phyloP scores from a whole-genome alignment of 2,888 invertebrate genomes.

The Zootermopsis nevadensis region DNA sequence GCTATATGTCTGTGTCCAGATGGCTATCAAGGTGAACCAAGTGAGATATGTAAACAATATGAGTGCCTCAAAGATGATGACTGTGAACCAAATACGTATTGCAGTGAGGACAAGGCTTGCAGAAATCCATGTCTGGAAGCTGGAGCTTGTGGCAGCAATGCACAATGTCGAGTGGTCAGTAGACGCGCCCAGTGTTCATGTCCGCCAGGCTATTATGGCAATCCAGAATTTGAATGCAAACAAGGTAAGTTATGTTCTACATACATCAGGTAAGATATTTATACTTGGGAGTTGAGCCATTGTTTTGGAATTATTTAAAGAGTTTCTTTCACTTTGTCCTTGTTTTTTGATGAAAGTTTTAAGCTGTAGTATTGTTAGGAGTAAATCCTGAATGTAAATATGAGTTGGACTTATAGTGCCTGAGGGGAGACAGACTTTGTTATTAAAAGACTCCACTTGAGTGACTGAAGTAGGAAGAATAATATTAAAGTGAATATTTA shows the following conservation, averaged over 20 bases:
- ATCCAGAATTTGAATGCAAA: conserved; percentile 76
- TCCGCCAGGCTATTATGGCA: conserved; percentile 79
- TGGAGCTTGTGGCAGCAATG: conserved; percentile 84
- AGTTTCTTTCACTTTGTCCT: too few species aligned
- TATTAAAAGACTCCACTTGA: too few species aligned
- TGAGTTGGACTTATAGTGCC: background rate
- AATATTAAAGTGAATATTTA: too few species aligned
- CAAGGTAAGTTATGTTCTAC: conserved; percentile 63
- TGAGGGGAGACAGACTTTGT: too few species aligned
- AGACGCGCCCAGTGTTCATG: conserved; percentile 82
- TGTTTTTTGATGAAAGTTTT: background rate
- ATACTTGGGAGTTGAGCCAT: background rate
- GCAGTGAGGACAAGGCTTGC: conserved; percentile 77
- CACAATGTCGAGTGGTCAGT: conserved; percentile 84
- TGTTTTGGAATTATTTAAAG: background rate
- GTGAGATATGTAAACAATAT: conserved; percentile 77
- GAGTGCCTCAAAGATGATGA: conserved; percentile 82
- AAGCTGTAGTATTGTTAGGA: background rate
- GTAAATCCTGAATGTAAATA: background rate
- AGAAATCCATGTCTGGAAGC: conserved; percentile 84
- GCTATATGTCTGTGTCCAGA: conserved; percentile 89
- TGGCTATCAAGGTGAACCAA: conserved; percentile 85
- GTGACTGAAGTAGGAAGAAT: too few species aligned
- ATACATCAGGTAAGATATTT: background rate
- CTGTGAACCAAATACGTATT: conserved; percentile 82